phyloP scores from a whole-genome alignment of 2,888 invertebrate species.

The Siphonodentalium dalli region DNA sequence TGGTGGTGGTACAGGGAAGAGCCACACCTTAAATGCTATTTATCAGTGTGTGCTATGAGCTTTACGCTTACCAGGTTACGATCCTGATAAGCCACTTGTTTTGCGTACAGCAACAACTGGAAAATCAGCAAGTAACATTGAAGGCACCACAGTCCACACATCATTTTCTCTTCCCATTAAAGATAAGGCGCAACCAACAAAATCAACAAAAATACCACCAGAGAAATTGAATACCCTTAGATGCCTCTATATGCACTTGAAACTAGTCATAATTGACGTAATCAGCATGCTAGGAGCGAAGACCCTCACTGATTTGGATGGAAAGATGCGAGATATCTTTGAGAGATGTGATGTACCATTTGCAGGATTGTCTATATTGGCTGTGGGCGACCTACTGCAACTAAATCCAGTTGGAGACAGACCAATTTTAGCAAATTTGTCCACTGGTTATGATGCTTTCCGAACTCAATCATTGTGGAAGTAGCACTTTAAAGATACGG shows the following conservation, averaged over 20 bases:
- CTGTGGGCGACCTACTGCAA: too few species aligned
- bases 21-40: slow-evolving; percentile 12
- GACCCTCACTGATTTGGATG: neutral
- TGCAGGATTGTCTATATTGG: too few species aligned
- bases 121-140: slow-evolving; percentile 19
- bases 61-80: slow-evolving; percentile 8
- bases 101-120: slow-evolving; percentile 20
- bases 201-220: neutral
- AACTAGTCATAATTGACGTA: slow-evolving; percentile 7
- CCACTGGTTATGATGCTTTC: too few species aligned
- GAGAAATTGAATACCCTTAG: slow-evolving; percentile 6
- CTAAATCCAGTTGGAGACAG: too few species aligned
- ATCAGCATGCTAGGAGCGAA: slow-evolving; percentile 6
- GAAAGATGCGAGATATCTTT: slow-evolving; percentile 5
- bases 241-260: neutral
- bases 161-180: slow-evolving; percentile 13
- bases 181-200: neutral
- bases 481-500: too few species aligned
- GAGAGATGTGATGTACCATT: too few species aligned
- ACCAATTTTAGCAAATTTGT: too few species aligned
- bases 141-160: slow-evolving; percentile 17
- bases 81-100: slow-evolving; percentile 22
- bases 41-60: slow-evolving; percentile 8
- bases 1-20: slow-evolving; percentile 18
- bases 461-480: too few species aligned